A percentile compares a stretch with the other conserved stretches of the same genome.
phyloP scores from a whole-genome alignment of 2,888 invertebrate genomes.

The Sussaba pulchella region DNA sequence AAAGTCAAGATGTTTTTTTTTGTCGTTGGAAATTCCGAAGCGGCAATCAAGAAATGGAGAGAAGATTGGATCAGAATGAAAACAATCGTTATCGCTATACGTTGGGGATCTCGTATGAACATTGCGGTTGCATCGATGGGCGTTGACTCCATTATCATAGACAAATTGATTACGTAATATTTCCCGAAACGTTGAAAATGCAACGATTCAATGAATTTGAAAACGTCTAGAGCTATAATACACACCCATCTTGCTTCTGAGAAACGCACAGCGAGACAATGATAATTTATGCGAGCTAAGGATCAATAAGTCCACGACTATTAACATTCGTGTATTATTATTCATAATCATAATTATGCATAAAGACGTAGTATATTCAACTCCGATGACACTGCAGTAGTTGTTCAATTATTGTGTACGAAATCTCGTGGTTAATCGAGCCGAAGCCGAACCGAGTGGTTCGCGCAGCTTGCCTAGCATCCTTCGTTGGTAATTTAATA shows the following conservation, averaged over 20 bases:
- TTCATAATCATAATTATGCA: constrained; percentile 2
- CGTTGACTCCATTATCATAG: no score
- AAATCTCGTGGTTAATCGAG: background rate
- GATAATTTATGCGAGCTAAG: constrained; percentile 6
- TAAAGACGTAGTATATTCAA: background rate
- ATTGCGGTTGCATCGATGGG: no score
- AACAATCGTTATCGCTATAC: constrained; percentile 9
- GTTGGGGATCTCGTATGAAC: no score
- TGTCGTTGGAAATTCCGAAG: no score
- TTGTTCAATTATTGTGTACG: background rate
- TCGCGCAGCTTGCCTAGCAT: background rate
- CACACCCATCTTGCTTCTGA: background rate
- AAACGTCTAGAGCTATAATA: constrained; percentile 14
- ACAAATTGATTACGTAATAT: no score
- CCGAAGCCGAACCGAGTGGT: background rate
- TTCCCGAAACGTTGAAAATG: no score
- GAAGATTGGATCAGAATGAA: no score
- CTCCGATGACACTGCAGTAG: background rate
- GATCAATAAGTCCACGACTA: background rate
- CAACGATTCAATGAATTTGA: constrained; percentile 37
- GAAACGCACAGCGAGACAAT: background rate
- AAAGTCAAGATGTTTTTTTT: no score
- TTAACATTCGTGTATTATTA: background rate
- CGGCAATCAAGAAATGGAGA: background rate
- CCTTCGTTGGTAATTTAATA: background rate